Base-by-base conservation (phyloP, 2,888 invertebrate genomes). In the Drosophila formosana region DNA sequence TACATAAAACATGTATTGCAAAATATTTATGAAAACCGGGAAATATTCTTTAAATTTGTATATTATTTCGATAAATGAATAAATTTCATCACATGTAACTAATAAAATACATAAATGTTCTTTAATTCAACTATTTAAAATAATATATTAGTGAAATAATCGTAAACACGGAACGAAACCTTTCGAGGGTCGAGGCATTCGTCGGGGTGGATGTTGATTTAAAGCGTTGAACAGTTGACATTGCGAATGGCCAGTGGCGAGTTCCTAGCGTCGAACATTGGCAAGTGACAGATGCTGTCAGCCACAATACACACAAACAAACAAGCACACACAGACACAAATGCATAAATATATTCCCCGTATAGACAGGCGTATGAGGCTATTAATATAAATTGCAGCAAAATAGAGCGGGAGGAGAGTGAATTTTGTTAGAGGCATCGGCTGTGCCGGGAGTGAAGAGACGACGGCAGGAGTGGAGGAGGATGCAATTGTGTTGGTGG, bases 221-320 rank as follows among this genome's bases (percentile, higher is more conserved):
- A 85, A 75, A 57, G 51, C 82, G 66, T 55, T 63, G 76, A 75
- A 34, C 72, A 84, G 81, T 86, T 81, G 87, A 87, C 84, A 81
- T 81, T 68, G 56, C 53, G 60, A 58, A 62, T 55, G 62, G 58
- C 57, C 63, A 63, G 53, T 53, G 55, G 68, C 49, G 32, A 58
- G 26, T 34, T 47, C 47, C 45, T 58, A 41, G 32, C 74, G 52
- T 53, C 56, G 66, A 39, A 32, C 58, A 75, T 78, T 89, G 89
- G 85, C 89, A 84, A 89, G 72, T 89, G 88, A 89, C 86, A 87
- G 88, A 88, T 88, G 86, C 88, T 87, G 86, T 87, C 89, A 89
- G 74, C 88, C 85, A 83, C 83, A 86, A 81, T 71, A 78, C 74
- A 78, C 69, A 78, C 68, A 75, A 68, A 75, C 50, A 78, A 41